Conservation (phyloP, 2,797 vertebrate species). For the Phyllotis vaccarum region DNA sequence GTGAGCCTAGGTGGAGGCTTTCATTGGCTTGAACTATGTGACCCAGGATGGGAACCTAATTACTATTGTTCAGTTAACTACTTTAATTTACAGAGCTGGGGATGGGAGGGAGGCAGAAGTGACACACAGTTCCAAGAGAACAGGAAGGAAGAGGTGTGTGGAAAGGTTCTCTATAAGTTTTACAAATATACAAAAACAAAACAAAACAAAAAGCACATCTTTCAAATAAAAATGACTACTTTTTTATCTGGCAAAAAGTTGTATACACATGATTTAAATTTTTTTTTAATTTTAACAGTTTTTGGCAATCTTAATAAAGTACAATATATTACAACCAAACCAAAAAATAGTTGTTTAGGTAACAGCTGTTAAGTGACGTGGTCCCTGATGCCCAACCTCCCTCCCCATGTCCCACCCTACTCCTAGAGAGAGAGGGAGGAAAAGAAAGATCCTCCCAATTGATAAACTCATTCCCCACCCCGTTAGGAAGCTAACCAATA, state of each 20-base stretch:
- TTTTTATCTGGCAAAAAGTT: constrained; percentile 87
- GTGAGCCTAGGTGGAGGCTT: background rate
- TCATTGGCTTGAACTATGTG: constrained; percentile 14
- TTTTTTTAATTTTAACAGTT: constrained; percentile 87
- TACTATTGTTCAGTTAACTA: constrained; percentile 50
- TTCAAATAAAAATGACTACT: constrained; percentile 86
- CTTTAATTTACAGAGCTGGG: constrained; percentile 54
- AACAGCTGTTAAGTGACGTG: constrained; percentile 85
- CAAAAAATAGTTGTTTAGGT: constrained; percentile 86
- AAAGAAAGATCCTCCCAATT: constrained; percentile 90
- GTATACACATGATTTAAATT: constrained; percentile 89
- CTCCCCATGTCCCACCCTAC: constrained; percentile 77
- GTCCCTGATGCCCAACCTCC: constrained; percentile 82
- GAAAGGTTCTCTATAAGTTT: constrained; percentile 89
- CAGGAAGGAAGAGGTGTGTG: constrained; percentile 77
- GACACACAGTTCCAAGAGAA: constrained; percentile 58
- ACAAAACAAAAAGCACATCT: constrained; percentile 89
- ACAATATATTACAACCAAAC: constrained; percentile 93
- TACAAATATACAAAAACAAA: constrained; percentile 94
- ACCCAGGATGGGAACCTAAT: constrained; percentile 35
- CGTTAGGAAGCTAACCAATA: constrained; percentile 92
- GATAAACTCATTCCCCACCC: constrained; percentile 87
- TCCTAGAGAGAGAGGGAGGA: constrained; percentile 87
- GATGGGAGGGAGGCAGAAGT: constrained; percentile 56
- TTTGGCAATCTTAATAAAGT: constrained; percentile 95